These are phyloP conservation scores for Physella acuta DNA, from an alignment of 1,140 invertebrate genomes.

Conservation along the genomic window DNA sequence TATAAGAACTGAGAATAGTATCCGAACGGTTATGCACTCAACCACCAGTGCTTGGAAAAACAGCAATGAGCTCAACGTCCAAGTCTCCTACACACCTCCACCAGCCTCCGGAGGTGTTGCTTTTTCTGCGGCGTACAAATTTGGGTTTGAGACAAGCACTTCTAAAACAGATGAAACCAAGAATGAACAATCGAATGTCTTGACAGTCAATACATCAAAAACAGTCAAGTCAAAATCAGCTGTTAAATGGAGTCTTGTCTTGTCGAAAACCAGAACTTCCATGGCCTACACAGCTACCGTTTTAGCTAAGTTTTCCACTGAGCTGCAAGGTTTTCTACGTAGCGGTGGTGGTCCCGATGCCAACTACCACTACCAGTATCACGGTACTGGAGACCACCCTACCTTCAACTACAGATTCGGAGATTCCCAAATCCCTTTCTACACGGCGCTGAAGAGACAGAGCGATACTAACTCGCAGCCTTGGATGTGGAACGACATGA, in stretches of 20 bases:
- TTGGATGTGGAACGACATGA: too few species aligned
- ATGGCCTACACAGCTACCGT: constrained; percentile 5
- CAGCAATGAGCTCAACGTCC: too few species aligned
- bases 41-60: background rate
- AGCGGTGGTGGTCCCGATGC: background rate
- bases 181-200: background rate
- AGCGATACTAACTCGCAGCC: background rate
- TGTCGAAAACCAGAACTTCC: too few species aligned
- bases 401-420: too few species aligned
- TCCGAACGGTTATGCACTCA: too few species aligned
- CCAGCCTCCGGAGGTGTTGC: too few species aligned
- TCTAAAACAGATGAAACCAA: background rate
- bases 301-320: background rate
- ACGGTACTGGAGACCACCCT: too few species aligned
- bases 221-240: background rate
- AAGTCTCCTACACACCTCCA: too few species aligned
- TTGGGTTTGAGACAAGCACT: background rate
- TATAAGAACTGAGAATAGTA: background rate
- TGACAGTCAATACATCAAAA: background rate
- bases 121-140: background rate
- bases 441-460: too few species aligned
- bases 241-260: background rate
- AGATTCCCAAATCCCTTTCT: too few species aligned
- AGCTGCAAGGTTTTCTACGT: too few species aligned
- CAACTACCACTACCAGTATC: too few species aligned